Evolutionary conservation across 2,888 invertebrate genomes (phyloP), one percentile per base, ranked within the genome.

Genomic region (Andrena fulva): DNA sequence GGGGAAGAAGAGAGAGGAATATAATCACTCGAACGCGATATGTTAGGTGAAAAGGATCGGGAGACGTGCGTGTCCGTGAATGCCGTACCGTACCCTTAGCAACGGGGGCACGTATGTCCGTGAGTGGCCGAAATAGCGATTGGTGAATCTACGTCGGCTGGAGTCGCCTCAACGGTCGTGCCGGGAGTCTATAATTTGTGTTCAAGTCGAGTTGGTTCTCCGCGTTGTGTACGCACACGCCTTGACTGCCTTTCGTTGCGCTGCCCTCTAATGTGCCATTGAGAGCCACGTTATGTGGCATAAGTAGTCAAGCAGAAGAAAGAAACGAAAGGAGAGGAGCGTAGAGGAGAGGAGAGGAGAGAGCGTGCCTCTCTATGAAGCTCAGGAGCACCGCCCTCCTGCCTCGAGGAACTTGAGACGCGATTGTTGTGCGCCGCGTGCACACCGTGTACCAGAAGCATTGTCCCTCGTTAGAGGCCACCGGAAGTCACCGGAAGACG

Each of bases 401-500:
- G 92, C 92, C 91, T 91, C 82, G 92, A 90, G 93, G 91, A 94
- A 94, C 93, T 94, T 91, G 93, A 94, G 94, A 94, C 94, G 91
- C 91, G 91, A 93, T 94, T 93, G 93, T 93, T 93, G 89, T 91
- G 81, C 85, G 90, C 93, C 92, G 92, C 92, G 92, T 92, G 93
- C 91, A 89, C 91, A 89, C 84, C 87, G 85, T 82, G 88, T 87
- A 86, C 89, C 85, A 85, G 73, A 77, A 80, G 89, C 89, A 92
- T 91, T 91, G 90, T 91, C 87, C 90, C 84, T 85, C 77, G 88
- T 87, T 89, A 88, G 89, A 89, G 90, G 88, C 89, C 91, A 93
- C 94, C 94, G 94, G 93, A 94, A 94, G 94, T 94, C 93, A 94
- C 93, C 92, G 93, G 93, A 93, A 94, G 93, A 93, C 93, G 93